Base-by-base conservation (phyloP, 2,797 vertebrate species). In the Synanceia verrucosa region DNA sequence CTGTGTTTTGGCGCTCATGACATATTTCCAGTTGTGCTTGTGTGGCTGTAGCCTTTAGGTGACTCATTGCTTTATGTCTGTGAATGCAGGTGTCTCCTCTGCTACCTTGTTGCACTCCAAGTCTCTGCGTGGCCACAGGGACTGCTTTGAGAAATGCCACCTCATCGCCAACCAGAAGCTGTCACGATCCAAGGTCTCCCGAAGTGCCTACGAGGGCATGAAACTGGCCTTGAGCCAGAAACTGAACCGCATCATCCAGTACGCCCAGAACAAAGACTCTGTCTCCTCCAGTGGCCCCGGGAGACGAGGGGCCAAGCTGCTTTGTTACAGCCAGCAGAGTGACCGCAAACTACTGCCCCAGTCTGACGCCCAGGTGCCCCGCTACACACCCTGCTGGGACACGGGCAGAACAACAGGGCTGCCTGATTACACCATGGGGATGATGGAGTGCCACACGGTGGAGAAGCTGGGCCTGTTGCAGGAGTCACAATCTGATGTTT, bases 101-200 rank as follows among this genome's bases (percentile, higher is more conserved):
- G 89, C 95, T 5, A 94, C 96, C 67, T 93, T 99, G 78, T 91
- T 99, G 28, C 98, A 99, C 85, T 95, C 96, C 9, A 96, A 94
- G 76, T 99, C 98, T 5, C 88, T 99, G 73, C 95, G 97, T 4
- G 98, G 98, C 28, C 98, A 99, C 93, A 96, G 95, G 91, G 96
- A 98, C 93, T 99, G 98, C 92, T 99, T 99, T 84, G 97, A 99
- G 90, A 99, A 99, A 88, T 99, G 95, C 86, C 98, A 99, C 88
- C 94, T 97, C 87, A 99, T 99, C 61, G 97, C 97, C 89, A 98
- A 98, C 91, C 98, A 99, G 88, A 97, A 97, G 89, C 95, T 97
- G 88, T 95, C 96, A 1, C 94, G 92, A 48, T 94, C 96, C 89
- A 98, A 96, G 86, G 95, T 94, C 37, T 95, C 97, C 59, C 95